Conservation (phyloP, 2,113 vertebrate genomes). For the Callipepla californica region DNA sequence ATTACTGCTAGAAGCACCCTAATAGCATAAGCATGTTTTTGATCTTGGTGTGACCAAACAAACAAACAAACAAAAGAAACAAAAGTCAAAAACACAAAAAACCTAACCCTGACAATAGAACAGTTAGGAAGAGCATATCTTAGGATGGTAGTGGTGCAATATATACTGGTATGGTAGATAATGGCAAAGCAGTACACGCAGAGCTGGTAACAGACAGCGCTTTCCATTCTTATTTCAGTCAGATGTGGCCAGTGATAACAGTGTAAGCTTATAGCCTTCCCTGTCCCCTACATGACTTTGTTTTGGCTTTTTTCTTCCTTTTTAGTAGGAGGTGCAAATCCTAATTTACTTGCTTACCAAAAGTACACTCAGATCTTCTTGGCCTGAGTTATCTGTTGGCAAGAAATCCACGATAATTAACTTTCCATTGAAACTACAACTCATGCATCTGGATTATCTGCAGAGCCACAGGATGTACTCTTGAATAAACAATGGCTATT, state of each 20-base stretch:
- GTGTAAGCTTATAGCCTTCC: neutral
- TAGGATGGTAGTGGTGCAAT: neutral
- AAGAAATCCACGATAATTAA: conserved; percentile 24
- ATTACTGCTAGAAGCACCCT: neutral
- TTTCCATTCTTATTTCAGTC: neutral
- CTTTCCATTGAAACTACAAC: neutral
- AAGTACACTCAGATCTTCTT: neutral
- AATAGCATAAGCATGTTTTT: neutral
- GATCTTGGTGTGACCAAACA: neutral
- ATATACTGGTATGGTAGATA: neutral
- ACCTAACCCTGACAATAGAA: neutral
- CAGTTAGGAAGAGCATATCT: neutral
- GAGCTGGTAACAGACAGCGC: neutral
- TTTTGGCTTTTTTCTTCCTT: neutral
- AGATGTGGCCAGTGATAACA: neutral
- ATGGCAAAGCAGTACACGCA: neutral
- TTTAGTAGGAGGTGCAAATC: neutral
- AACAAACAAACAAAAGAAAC: too few relatives aligned
- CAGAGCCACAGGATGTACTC: conserved; percentile 30
- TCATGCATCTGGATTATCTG: conserved; percentile 24
- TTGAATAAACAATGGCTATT: conserved; percentile 35
- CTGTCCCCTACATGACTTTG: neutral
- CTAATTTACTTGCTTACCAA: neutral
- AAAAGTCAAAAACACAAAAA: neutral
- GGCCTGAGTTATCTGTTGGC: neutral